These are phyloP conservation scores for Eledone cirrhosa DNA, from an alignment of 2,888 invertebrate species.

Conservation along the genomic window DNA sequence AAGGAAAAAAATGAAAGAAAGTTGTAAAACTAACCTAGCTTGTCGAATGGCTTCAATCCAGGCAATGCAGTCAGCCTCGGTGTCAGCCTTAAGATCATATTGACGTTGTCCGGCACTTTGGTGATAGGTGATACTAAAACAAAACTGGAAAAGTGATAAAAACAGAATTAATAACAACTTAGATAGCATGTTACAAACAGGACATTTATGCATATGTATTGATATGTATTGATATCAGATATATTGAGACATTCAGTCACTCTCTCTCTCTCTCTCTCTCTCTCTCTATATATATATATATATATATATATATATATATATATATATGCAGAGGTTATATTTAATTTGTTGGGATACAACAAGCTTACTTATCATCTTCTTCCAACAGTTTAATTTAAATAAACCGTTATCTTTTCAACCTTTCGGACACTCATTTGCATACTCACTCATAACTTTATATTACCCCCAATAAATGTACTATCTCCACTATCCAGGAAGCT, in stretches of 20 bases:
- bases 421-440: too few species aligned
- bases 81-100: constrained; percentile 85
- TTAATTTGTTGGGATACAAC: too few species aligned
- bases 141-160: constrained; percentile 74
- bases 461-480: too few species aligned
- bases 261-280: too few species aligned
- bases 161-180: background rate
- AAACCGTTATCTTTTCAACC: too few species aligned
- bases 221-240: background rate
- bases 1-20: too few species aligned
- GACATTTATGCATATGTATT: background rate
- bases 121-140: constrained; percentile 85
- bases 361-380: too few species aligned
- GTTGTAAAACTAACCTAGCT: constrained; percentile 76
- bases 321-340: background rate
- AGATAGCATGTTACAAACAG: background rate
- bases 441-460: too few species aligned
- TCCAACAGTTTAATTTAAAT: too few species aligned
- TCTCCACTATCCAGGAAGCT: too few species aligned
- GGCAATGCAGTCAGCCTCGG: constrained; percentile 85
- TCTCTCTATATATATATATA: too few species aligned
- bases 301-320: background rate
- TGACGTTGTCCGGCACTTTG: constrained; percentile 85
- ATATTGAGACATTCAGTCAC: too few species aligned
- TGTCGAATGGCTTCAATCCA: constrained; percentile 90